Percentiles rank a stretch among this genome's conserved stretches.
These are phyloP conservation scores for Dryadula phaetusa DNA, from an alignment of 2,888 invertebrate species.

Conservation along the genomic window DNA sequence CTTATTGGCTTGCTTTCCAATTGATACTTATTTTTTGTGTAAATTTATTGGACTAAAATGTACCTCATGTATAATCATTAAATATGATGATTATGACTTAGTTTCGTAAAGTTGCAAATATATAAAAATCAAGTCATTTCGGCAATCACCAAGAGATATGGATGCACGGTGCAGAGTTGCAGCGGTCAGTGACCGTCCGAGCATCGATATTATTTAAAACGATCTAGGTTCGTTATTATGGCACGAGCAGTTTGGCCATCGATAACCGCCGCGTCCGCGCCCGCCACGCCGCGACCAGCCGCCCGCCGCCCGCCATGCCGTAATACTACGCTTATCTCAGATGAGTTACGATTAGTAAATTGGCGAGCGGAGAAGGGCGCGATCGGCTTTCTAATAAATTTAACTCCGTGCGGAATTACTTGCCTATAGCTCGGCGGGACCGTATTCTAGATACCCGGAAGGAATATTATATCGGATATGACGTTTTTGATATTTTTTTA, in stretches of 20 bases:
- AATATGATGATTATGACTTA: neutral
- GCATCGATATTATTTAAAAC: conserved; percentile 32
- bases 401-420: conserved; percentile 58
- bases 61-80: neutral
- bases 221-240: conserved; percentile 34
- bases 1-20: conserved; percentile 24
- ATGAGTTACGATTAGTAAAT: conserved; percentile 79
- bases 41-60: neutral
- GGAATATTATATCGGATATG: neutral
- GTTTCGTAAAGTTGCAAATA: neutral
- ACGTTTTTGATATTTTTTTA: neutral
- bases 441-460: conserved; percentile 29
- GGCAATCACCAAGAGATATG: neutral
- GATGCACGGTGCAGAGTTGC: conserved; percentile 19
- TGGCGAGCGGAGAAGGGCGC: conserved; percentile 70
- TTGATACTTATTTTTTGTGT: neutral
- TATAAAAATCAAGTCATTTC: neutral
- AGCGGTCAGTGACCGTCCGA: conserved; percentile 32
- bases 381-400: conserved; percentile 74
- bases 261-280: conserved; percentile 32
- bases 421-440: conserved; percentile 26
- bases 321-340: conserved; percentile 66
- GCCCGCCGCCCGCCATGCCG: conserved; percentile 21
- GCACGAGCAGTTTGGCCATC: conserved; percentile 31
- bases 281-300: conserved; percentile 33